These are phyloP conservation scores for Gymnocypris eckloni DNA, from an alignment of 2,797 vertebrate genomes.

Conservation along the genomic window DNA sequence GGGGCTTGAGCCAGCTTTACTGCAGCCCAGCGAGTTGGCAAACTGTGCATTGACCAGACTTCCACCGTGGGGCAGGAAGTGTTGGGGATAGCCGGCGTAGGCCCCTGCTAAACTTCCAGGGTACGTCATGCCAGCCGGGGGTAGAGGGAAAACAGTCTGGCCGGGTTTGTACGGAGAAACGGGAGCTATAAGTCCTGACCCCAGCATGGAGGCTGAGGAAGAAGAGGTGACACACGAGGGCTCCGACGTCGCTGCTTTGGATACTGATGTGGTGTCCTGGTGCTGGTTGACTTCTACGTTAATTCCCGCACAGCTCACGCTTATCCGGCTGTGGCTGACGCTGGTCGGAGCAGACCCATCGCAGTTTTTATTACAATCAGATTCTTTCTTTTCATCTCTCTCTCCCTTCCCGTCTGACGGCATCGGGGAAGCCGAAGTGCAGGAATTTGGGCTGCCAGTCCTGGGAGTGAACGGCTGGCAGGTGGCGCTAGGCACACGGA, in stretches of 20 bases:
- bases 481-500: conserved; percentile 99
- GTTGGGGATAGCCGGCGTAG: conserved; percentile 95
- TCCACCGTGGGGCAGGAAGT: conserved; percentile 95
- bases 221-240: conserved; percentile 84
- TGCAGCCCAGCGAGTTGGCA: conserved; percentile 90
- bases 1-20: conserved; percentile 93
- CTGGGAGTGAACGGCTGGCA: conserved; percentile 99
- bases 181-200: conserved; percentile 94
- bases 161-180: conserved; percentile 98
- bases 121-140: conserved; percentile 95
- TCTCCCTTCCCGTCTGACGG: conserved; percentile 89
- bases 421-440: conserved; percentile 93
- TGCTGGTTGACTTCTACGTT: conserved; percentile 93
- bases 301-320: conserved; percentile 91
- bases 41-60: conserved; percentile 94
- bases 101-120: conserved; percentile 92
- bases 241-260: conserved; percentile 81
- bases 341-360: conserved; percentile 81
- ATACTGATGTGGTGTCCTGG: conserved; percentile 87
- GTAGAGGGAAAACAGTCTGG: conserved; percentile 96
- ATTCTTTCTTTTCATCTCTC: conserved; percentile 91
- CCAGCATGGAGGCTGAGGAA: conserved; percentile 86
- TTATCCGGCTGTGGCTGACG: conserved; percentile 90
- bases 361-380: conserved; percentile 84
- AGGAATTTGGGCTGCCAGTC: conserved; percentile 97